A percentile compares a stretch with the other conserved stretches of the same genome.
These are phyloP conservation scores for Agrenia bidenticulata DNA, from an alignment of 2,888 invertebrate genomes.

Conservation along the genomic window DNA sequence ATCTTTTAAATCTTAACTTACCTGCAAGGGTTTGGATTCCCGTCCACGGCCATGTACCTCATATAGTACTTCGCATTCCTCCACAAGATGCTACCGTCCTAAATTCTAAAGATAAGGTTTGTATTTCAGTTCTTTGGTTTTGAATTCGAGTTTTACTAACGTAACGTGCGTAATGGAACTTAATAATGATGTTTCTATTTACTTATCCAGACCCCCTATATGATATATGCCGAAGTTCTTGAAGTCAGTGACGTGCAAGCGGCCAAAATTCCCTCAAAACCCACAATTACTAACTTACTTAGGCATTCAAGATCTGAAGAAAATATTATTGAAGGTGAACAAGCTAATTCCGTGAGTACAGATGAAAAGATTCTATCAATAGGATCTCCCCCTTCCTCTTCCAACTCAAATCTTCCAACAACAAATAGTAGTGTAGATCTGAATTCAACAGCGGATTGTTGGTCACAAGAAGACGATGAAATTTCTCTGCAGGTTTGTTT, in stretches of 20 bases:
- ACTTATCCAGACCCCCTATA: conserved; percentile 83
- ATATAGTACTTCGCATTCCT: conserved; percentile 94
- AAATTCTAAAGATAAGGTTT: conserved; percentile 95
- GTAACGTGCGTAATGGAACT: background rate
- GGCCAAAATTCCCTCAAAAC: conserved; percentile 85
- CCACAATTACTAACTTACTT: conserved; percentile 70
- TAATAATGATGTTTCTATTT: conserved; percentile 42
- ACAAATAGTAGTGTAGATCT: conserved; percentile 53
- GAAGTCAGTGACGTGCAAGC: conserved; percentile 81
- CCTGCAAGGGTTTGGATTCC: conserved; percentile 98
- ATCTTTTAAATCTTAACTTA: conserved; percentile 88
- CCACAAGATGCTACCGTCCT: conserved; percentile 96
- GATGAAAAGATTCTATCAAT: conserved; percentile 25
- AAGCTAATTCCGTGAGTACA: conserved; percentile 54
- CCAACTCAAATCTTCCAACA: conserved; percentile 54
- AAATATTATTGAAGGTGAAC: conserved; percentile 66
- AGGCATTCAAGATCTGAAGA: conserved; percentile 93
- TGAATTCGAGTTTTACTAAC: background rate
- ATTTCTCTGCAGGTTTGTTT: conserved; percentile 70
- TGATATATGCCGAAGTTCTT: conserved; percentile 95
- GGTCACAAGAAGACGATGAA: conserved; percentile 97
- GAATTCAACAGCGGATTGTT: conserved; percentile 66
- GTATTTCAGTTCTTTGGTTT: too few relatives aligned
- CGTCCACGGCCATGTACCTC: conserved; percentile 74
- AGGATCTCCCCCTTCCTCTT: conserved; percentile 55